phyloP scores from a whole-genome alignment of 2,797 vertebrate species.

The Argentina silus region DNA sequence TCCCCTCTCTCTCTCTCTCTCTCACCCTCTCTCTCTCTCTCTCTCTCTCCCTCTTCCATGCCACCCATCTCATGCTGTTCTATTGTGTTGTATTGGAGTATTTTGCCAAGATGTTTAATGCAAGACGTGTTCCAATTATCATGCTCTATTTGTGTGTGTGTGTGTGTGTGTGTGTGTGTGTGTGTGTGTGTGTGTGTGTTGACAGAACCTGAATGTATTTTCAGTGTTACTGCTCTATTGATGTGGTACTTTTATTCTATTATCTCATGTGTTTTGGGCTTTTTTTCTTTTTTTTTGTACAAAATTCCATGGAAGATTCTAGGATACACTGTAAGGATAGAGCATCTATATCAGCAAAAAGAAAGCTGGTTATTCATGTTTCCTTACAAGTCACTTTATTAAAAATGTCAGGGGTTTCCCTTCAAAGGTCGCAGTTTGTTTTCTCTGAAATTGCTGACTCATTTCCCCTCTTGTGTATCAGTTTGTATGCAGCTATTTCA shows the following conservation, averaged over 20 bases:
- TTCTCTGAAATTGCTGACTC: slow-evolving; percentile 16
- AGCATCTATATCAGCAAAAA: not conserved
- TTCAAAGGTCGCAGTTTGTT: not conserved
- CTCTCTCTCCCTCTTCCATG: not conserved
- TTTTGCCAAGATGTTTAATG: slow-evolving; percentile 55
- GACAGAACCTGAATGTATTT: not conserved
- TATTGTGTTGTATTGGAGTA: not conserved
- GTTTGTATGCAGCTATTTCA: not conserved
- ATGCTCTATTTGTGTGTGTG: slow-evolving; percentile 53
- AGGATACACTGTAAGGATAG: too few relatives aligned
- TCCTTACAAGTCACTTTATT: not conserved
- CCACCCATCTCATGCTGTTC: not conserved
- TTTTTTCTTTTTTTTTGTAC: not conserved
- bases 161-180: slow-evolving; percentile 15
- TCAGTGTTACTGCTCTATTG: not conserved
- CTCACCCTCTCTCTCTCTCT: not conserved
- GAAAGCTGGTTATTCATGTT: not conserved
- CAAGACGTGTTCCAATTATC: slow-evolving; percentile 39
- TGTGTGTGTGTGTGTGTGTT: not conserved
- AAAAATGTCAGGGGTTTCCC: not conserved
- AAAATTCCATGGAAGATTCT: too few relatives aligned
- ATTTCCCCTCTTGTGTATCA: slow-evolving; percentile 6
- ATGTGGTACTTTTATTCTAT: not conserved
- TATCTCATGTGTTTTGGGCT: not conserved
- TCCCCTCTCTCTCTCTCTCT: too few relatives aligned